Base-by-base conservation (phyloP, 2,797 vertebrate species). In the Calcarius lapponicus region DNA sequence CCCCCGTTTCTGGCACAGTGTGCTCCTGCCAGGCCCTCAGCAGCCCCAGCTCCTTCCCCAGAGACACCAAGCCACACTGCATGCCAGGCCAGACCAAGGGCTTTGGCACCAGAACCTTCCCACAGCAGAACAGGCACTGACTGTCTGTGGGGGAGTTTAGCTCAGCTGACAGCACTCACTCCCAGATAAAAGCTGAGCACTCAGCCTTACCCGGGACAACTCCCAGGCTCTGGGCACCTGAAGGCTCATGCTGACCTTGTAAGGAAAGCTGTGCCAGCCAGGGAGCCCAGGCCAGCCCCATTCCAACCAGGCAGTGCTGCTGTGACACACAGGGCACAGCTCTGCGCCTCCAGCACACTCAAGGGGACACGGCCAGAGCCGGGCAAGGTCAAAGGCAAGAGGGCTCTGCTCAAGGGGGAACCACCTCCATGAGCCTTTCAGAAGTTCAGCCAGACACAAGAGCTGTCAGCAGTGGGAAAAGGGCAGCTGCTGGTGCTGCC, bases 401-500 rank as follows among this genome's bases (percentile, higher is more conserved):
- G 71, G 79, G 92, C 69, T 86, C 82, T 71, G 79, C 86, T 34
- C 90, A 56, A 72, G 34, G 65, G 91, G 86, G 72, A 96, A 85
- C 67, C 75, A 94, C 72, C 79, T 51, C 72, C 36, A 7, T 1
- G 12, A 93, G 61, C 48, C 82, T 58, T 56, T 54, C 76, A 83
- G 45, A 48, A 87, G 88, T 67, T 73, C 47, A 81, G 61, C 56
- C 26, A 79, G 67, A 90, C 80, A 76, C 69, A 69, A 88, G 69
- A 73, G 73, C 50, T 74, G 91, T 90, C 85, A 94, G 91, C 88
- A 75, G 51, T 6, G 1, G 74, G 84, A 86, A 88, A 73, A 95
- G 71, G 83, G 78, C 85, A 86, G 88, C 86, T 93, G 92, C 47
- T 61, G 71, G 43, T 57, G 58, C 83, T 93, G 92, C 94, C 93